Percentiles rank a stretch among this genome's conserved stretches.
These are phyloP conservation scores for Homarus americanus DNA, from an alignment of 1,140 invertebrate genomes.

Conservation along the genomic window DNA sequence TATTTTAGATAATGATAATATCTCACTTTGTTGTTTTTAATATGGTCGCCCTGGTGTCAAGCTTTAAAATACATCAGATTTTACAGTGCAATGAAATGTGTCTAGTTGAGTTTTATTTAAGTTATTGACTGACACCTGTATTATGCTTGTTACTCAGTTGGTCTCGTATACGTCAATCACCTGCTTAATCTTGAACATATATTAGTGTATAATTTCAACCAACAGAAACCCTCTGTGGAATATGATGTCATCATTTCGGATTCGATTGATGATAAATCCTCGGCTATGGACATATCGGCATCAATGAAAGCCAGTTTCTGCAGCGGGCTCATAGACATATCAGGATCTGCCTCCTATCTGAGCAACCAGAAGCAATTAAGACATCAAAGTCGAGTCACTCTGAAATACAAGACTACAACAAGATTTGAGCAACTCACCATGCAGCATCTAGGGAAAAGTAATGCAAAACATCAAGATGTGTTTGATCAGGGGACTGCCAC, in stretches of 20 bases:
- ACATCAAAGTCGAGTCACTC: constrained; percentile 15
- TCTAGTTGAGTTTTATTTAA: no score
- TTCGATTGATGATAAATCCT: constrained; percentile 12
- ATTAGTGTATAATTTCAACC: no score
- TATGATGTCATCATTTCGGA: constrained; percentile 16
- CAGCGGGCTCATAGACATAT: not conserved
- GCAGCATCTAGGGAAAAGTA: constrained; percentile 14
- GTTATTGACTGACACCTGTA: no score
- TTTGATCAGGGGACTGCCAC: constrained; percentile 32
- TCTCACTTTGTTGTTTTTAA: no score
- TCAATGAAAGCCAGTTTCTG: not conserved
- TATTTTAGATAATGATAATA: no score
- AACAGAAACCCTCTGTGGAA: not conserved
- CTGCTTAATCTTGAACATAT: no score
- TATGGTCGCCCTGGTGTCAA: no score
- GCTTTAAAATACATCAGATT: no score
- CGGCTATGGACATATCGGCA: not conserved
- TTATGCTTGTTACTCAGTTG: no score
- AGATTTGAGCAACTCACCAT: constrained; percentile 3
- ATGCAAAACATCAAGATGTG: not conserved
- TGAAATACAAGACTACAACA: constrained; percentile 41
- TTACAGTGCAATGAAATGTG: no score
- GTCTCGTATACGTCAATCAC: no score
- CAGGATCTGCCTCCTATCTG: constrained; percentile 17
- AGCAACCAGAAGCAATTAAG: constrained; percentile 2